A percentile compares a stretch with the other conserved stretches of the same genome.
phyloP scores from a whole-genome alignment of 2,888 invertebrate genomes.

The Pardosa pseudoannulata region DNA sequence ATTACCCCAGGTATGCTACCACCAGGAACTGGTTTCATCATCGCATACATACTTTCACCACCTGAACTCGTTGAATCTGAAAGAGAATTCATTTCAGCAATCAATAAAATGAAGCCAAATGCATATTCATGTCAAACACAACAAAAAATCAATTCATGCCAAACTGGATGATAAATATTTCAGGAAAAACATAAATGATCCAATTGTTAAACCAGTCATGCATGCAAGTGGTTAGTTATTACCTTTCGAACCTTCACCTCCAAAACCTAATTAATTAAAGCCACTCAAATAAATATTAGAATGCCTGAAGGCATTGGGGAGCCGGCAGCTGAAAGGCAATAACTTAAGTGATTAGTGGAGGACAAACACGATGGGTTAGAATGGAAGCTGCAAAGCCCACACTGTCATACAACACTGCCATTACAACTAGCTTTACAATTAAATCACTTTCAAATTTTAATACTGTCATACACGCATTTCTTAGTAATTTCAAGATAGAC shows the following conservation, averaged over 20 bases:
- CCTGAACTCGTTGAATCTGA: constrained; percentile 90
- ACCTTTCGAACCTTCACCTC: constrained; percentile 66
- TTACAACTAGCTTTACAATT: too few relatives aligned
- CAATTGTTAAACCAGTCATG: constrained; percentile 31
- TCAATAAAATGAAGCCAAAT: too few relatives aligned
- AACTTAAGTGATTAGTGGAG: constrained; percentile 55
- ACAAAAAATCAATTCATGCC: constrained; percentile 22
- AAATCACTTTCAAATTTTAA: too few relatives aligned
- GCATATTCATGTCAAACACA: constrained; percentile 15
- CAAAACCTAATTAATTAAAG: constrained; percentile 64
- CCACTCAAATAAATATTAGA: constrained; percentile 41
- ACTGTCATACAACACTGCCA: constrained; percentile 29
- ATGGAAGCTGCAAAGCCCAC: constrained; percentile 30
- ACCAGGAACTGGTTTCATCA: constrained; percentile 93
- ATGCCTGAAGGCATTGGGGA: constrained; percentile 32
- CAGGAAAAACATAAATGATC: not conserved
- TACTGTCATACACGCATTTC: too few relatives aligned
- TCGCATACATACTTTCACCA: constrained; percentile 96
- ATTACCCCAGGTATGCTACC: constrained; percentile 87
- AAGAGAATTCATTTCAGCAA: constrained; percentile 45
- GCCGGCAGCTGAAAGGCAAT: constrained; percentile 66
- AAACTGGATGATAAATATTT: not conserved
- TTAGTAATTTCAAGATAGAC: too few relatives aligned
- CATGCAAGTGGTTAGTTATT: constrained; percentile 65
- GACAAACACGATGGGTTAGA: constrained; percentile 33